phyloP scores from a whole-genome alignment of 2,888 invertebrate species.

The Cheilosia impressa region DNA sequence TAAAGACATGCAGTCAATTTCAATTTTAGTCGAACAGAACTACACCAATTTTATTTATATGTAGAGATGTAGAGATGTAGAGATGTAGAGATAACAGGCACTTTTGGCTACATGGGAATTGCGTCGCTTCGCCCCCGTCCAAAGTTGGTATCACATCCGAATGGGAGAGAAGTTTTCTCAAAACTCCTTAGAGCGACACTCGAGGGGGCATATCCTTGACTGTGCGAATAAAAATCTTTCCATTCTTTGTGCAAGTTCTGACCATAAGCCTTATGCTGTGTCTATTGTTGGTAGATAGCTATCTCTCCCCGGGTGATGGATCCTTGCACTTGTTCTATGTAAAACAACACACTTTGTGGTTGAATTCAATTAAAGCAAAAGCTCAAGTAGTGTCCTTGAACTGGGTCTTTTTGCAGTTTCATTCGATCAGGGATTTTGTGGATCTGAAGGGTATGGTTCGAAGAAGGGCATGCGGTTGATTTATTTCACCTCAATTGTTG shows the following conservation, averaged over 20 bases:
- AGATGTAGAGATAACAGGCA: no score
- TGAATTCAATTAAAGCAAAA: slow-evolving; percentile 55
- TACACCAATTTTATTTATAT: no score
- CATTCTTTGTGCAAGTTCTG: slow-evolving; percentile 27
- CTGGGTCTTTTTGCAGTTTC: slow-evolving; percentile 19
- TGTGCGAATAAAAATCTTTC: slow-evolving; percentile 19
- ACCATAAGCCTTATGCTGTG: slow-evolving; percentile 39
- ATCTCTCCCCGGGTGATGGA: slow-evolving; percentile 21
- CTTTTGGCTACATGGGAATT: background rate
- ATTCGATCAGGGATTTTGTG: slow-evolving; percentile 2
- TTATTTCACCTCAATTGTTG: no score
- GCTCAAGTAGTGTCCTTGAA: slow-evolving; percentile 59
- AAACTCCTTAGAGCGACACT: slow-evolving; percentile 24
- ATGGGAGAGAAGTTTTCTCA: background rate
- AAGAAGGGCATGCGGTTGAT: no score
- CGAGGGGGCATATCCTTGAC: slow-evolving; percentile 27
- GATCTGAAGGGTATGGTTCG: background rate
- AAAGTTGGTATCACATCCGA: background rate
- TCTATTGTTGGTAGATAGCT: background rate
- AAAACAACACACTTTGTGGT: slow-evolving; percentile 49
- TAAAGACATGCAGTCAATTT: no score
- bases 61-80: no score
- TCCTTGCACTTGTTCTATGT: slow-evolving; percentile 49
- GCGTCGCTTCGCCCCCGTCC: no score
- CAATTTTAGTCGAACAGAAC: no score